Percentiles rank a stretch among this genome's conserved stretches.
phyloP scores from a whole-genome alignment of 2,113 vertebrate genomes.

The Opisthocomus hoazin region DNA sequence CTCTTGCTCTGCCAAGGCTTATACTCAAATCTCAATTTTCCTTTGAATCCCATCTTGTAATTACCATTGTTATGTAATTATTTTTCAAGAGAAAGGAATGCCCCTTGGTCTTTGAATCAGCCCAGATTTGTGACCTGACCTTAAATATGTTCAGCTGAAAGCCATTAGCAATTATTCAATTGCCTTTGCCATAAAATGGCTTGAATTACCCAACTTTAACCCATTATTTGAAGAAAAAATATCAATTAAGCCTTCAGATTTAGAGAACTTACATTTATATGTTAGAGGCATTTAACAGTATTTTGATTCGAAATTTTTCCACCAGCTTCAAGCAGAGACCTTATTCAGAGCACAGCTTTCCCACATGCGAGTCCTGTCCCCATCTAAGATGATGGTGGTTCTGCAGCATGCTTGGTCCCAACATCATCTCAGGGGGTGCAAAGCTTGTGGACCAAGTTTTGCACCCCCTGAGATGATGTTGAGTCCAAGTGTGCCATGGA shows the following conservation, averaged over 20 bases:
- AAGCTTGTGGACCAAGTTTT: background rate
- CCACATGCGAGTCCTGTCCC: fast-evolving
- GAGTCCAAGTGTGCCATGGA: background rate
- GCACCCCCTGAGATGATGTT: background rate
- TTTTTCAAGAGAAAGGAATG: conserved; percentile 16
- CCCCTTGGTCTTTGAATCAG: background rate
- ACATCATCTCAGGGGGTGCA: background rate
- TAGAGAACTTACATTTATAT: background rate
- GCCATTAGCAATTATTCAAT: conserved; percentile 51
- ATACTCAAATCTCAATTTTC: background rate
- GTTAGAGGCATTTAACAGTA: background rate
- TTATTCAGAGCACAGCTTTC: background rate
- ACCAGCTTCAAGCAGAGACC: background rate
- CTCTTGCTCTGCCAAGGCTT: background rate
- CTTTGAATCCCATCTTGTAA: conserved; percentile 4
- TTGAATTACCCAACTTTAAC: conserved; percentile 39
- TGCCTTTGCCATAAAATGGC: conserved; percentile 37
- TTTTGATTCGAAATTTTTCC: conserved; percentile 3
- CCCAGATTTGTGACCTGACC: conserved; percentile 26
- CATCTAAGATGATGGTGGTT: background rate
- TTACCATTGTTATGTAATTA: conserved; percentile 1
- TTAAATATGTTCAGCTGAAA: conserved; percentile 57
- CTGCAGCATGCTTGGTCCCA: background rate
- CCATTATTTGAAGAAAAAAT: conserved; percentile 32
- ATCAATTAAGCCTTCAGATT: conserved; percentile 34